phyloP scores from a whole-genome alignment of 2,888 invertebrate species.

The Entomobrya proxima region DNA sequence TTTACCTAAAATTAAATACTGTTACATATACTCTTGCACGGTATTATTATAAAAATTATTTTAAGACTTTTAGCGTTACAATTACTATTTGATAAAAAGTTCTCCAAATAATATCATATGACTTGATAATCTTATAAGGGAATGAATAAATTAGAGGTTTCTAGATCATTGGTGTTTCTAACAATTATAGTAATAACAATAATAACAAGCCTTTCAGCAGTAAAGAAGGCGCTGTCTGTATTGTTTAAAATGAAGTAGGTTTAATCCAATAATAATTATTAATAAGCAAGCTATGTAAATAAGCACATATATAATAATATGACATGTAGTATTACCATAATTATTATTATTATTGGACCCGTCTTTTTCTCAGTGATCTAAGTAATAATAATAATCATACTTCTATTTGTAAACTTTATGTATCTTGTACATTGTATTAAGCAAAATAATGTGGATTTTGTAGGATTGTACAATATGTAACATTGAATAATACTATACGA shows the following conservation, averaged over 20 bases:
- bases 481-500: constrained; percentile 32
- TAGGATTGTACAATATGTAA: constrained; percentile 8
- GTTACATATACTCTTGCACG: constrained; percentile 66
- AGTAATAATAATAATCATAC: neutral
- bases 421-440: constrained; percentile 11
- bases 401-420: neutral
- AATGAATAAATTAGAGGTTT: neutral
- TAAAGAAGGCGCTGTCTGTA: constrained; percentile 15
- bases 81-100: neutral
- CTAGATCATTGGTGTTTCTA: neutral
- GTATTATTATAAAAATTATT: constrained; percentile 54
- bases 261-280: neutral
- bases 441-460: constrained; percentile 32
- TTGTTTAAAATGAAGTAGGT: too few species aligned
- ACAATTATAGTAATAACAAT: neutral
- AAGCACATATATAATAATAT: neutral
- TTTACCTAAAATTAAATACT: too few species aligned
- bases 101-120: neutral
- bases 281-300: neutral
- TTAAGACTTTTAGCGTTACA: neutral
- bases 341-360: constrained; percentile 50
- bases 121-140: neutral
- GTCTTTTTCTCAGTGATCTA: constrained; percentile 56
- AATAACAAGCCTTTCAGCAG: constrained; percentile 20
- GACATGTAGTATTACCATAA: constrained; percentile 7